Evolutionary conservation across 2,888 invertebrate species (phyloP), one percentile per base, ranked within the genome.

Genomic region (Eristalis arbustorum): DNA sequence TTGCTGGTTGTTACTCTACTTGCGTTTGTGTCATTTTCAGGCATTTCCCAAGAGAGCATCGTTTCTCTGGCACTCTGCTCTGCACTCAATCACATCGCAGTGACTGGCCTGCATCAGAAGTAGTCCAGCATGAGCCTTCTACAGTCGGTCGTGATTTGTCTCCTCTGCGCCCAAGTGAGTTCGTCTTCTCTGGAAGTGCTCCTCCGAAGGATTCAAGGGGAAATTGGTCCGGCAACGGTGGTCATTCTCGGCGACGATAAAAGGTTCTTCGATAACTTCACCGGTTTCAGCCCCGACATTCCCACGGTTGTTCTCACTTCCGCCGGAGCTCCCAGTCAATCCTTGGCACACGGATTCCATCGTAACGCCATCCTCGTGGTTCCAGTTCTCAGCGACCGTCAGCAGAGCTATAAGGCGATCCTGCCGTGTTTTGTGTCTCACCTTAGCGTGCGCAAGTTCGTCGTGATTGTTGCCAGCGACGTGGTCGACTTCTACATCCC

Each of bases 241-340:
- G 13, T 31, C 5, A 59, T 66, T 10, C 28, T 72, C 3, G n/a
- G 59, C 10, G 28, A 59, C 10, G 72, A 49, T 5, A 28, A 72
- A 11, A 66, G n/a, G 1, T 59, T 71, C 11, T 59, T 66, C 57
- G 66, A 64, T 59, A 57, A 72, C 28, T 66, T 78, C 66, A 56
- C 57, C 1, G 61, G 42, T 13, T 57, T n/a, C 13, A 31, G 42
- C 25, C 25, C 22, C 0, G 34, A 62, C 22, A 13, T 67, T 1
- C 66, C 61, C 13, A 13, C 71, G 10, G 25, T 23, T 13, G 37
- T 79, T 61, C 34, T 42, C 10, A 5, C 18, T 31, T 22, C 64
- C 14, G n/a, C 1, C n/a, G 49, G 8, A 18, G 49, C 49, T 18
- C 13, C 34, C 34, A 11, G 34, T 37, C 34, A 11, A 11, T 37